These are phyloP conservation scores for Progne subis DNA, from an alignment of 2,113 vertebrate species.

Conservation along the genomic window DNA sequence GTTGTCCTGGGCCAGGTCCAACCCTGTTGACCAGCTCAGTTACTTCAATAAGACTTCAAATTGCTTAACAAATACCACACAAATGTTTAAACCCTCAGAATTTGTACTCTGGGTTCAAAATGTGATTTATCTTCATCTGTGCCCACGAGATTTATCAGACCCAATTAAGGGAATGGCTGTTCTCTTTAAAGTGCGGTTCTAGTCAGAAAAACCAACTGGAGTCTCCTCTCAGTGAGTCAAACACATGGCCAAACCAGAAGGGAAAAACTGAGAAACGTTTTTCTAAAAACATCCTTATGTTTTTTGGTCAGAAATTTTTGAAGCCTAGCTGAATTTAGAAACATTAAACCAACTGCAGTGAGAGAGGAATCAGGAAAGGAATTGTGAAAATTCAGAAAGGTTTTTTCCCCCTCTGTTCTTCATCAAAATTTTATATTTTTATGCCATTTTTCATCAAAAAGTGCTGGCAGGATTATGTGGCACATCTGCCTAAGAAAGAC, in stretches of 20 bases:
- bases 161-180: not conserved
- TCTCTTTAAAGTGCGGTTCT: constrained; percentile 26
- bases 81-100: constrained; percentile 51
- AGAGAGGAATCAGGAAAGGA: not conserved
- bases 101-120: constrained; percentile 35
- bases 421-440: not conserved
- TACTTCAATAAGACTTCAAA: constrained; percentile 52
- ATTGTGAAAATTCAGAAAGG: not conserved
- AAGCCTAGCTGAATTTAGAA: constrained; percentile 45
- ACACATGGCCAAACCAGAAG: constrained; percentile 51
- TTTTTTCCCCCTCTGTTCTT: not conserved
- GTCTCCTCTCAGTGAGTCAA: constrained; percentile 34
- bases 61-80: constrained; percentile 64
- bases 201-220: constrained; percentile 46
- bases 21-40: constrained; percentile 50
- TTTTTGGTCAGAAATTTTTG: constrained; percentile 40
- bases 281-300: constrained; percentile 19
- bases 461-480: not conserved
- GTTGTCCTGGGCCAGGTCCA: constrained; percentile 53
- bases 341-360: not conserved
- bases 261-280: constrained; percentile 32
- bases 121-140: constrained; percentile 63
- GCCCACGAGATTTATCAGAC: constrained; percentile 42
- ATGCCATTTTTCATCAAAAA: not conserved
- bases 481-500: not conserved